Conservation (phyloP, 2,113 vertebrate species). For the Arenaria interpres region DNA sequence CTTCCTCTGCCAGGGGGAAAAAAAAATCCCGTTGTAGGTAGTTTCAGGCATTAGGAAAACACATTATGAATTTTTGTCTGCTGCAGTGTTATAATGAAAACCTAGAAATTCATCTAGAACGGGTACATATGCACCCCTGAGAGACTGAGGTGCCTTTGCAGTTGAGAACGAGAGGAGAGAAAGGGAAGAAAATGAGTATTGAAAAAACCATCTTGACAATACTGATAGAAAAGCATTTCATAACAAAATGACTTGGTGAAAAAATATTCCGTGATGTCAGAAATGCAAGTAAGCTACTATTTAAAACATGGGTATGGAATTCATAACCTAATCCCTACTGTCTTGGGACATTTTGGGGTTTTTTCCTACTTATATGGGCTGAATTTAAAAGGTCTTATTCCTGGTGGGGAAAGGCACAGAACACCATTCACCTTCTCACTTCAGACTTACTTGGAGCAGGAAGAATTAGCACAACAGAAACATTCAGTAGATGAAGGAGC, state of each 20-base stretch:
- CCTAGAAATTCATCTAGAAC: background rate
- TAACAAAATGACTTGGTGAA: background rate
- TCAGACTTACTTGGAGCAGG: background rate
- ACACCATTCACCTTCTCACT: background rate
- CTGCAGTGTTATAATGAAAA: background rate
- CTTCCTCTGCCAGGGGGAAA: background rate
- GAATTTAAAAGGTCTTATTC: background rate
- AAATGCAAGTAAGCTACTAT: background rate
- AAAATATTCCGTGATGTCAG: background rate
- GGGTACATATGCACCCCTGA: background rate
- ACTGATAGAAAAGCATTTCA: background rate
- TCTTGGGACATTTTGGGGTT: too few species aligned
- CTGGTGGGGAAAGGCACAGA: background rate
- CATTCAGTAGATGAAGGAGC: background rate
- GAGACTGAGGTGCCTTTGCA: background rate
- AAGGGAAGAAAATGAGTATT: background rate
- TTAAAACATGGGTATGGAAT: background rate
- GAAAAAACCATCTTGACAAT: background rate
- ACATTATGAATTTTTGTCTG: background rate
- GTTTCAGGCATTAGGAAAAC: background rate
- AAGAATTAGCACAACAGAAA: background rate
- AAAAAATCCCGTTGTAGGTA: background rate
- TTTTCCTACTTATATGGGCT: background rate
- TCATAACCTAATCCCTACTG: background rate
- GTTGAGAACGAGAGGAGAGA: background rate